Percentiles rank a stretch among this genome's conserved stretches.
phyloP scores from a whole-genome alignment of 2,888 invertebrate species.

The Ligdia adustata region DNA sequence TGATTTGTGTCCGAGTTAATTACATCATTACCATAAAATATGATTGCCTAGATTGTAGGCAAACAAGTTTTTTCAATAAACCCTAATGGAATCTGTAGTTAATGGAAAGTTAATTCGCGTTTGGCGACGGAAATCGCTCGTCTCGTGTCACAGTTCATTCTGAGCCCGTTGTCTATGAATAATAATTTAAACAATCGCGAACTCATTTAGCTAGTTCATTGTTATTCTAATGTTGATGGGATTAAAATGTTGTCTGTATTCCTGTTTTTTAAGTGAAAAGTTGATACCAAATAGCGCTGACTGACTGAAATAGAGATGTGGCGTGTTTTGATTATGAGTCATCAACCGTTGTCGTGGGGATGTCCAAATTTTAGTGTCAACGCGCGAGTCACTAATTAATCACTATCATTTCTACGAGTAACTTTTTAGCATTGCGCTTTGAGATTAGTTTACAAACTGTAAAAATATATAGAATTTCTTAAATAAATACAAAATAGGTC shows the following conservation, averaged over 20 bases:
- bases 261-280: no score
- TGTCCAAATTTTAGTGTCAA: no score
- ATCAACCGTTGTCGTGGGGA: no score
- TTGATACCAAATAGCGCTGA: no score
- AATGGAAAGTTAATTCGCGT: constrained; percentile 43
- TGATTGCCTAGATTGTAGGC: not conserved
- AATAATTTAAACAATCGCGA: constrained; percentile 15
- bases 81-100: constrained; percentile 9
- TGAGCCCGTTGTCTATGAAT: constrained; percentile 23
- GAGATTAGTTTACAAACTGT: no score
- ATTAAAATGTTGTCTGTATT: not conserved
- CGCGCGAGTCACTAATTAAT: no score
- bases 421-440: no score
- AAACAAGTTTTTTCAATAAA: constrained; percentile 8
- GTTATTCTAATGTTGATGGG: constrained; percentile 5
- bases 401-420: no score
- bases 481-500: no score
- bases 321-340: no score
- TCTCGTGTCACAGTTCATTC: constrained; percentile 41
- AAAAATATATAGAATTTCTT: no score
- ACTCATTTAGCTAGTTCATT: not conserved
- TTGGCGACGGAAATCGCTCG: constrained; percentile 42
- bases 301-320: no score
- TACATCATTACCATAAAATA: constrained; percentile 10
- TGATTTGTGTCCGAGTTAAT: constrained; percentile 4